Base-by-base conservation (phyloP, 2,797 vertebrate species). In the Xyrichtys novacula region DNA sequence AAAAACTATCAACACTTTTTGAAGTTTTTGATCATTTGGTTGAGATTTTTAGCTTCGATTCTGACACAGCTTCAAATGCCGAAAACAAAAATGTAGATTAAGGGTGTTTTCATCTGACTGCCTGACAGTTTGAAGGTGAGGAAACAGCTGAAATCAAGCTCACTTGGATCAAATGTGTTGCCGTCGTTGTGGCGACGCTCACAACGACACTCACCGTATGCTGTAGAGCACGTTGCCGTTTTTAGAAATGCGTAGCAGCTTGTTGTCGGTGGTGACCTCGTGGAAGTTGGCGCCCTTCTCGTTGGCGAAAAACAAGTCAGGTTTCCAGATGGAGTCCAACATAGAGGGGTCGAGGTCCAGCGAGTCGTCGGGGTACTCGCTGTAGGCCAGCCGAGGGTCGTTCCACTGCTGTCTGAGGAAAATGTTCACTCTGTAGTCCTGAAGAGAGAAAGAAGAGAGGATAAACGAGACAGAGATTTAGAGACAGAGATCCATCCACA, bases 241-340 rank as follows among this genome's bases (percentile, higher is more conserved):
- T 79, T 96, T 95, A 32, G 96, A 98, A 88, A 99, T 99, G 70
- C 97, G 93, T 31, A 99, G 93, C 79, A 99, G 91, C 85, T 99
- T 99, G 94, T 99, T 99, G 93, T 99, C 98, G 0, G 97, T 99
- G 71, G 98, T 99, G 55, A 99, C 97, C 93, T 99, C 98, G 0
- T 99, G 98, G 88, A 99, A 99, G 85, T 99, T 98, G 58, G 98
- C 98, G 10, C 97, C 97, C 74, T 99, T 99, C 91, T 99, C 98
- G 0, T 99, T 99, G 81, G 98, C 98, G 0, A 99, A 99, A 93
- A 99, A 99, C 93, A 99, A 83, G 83, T 99, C 98, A 0, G 98
- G 98, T 61, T 99, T 99, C 98, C 97, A 99, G 93, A 99, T 99
- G 84, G 96, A 98, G 87, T 99, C 97, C 93, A 99, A 85, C 98